Evolutionary conservation across 2,888 invertebrate species (phyloP), one percentile per base, ranked within the genome.

Genomic region (Sepioteuthis lessoniana): DNA sequence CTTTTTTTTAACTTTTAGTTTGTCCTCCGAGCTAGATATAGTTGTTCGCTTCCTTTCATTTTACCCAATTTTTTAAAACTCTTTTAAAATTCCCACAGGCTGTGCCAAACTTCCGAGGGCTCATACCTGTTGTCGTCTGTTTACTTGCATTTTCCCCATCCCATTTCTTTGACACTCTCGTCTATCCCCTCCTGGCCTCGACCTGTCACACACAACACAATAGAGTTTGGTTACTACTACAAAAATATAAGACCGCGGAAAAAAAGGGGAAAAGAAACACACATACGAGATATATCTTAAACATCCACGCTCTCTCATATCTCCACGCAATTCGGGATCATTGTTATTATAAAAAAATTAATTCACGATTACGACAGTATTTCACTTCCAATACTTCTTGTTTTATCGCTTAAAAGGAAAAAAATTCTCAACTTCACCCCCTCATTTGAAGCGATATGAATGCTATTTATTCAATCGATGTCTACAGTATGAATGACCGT

Each of bases 141-240:
- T 13, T 16, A 13, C n/a, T 76, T 76, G 2, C 76, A 35, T 35
- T 76, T n/a, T 35, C 76, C 76, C 76, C 76, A 76, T 35, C 76
- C 76, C 76, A 76, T 16, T n/a, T 76, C 76, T 76, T 76, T 76
- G 76, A 76, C n/a, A 76, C 76, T 76, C 76, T 76, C 76, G 76
- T 76, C 76, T 76, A n/a, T 76, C 76, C 76, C 76, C 76, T 76
- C 76, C 35, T 76, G 76, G 76, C 76, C 76, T 76, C 76, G 35
- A 76, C 76, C 76, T 76, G n/a, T 76, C 76, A 35, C n/a, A 76
- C n/a, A 35, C n/a, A n/a, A 5, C n/a, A n/a, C 60, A 35, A 35
- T 76, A 76, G 35, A 2, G 13, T 76, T 35, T 76, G 16, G 35
- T n/a, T n/a, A 35, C 76, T 35, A 35, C n/a, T 2, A 76, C 2